These are phyloP conservation scores for Hippocampus comes DNA, from an alignment of 2,113 vertebrate species.

Conservation along the genomic window DNA sequence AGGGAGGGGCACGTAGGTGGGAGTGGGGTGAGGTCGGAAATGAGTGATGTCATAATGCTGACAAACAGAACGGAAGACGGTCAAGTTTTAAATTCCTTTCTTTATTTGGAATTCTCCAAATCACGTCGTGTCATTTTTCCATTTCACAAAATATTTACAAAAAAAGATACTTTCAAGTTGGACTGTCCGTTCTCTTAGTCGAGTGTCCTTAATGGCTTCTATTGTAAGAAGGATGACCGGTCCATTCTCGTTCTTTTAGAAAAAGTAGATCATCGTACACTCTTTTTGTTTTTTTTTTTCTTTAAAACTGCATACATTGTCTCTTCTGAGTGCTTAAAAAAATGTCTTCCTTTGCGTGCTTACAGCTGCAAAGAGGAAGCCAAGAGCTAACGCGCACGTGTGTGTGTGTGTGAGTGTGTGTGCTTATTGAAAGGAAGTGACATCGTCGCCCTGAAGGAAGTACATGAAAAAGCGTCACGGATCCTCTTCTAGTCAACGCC, in stretches of 20 bases:
- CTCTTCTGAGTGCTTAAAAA: conserved; percentile 68
- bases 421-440: conserved; percentile 76
- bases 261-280: conserved; percentile 32
- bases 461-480: conserved; percentile 69
- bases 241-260: conserved; percentile 66
- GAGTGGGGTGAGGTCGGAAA: conserved; percentile 21
- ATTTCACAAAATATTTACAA: conserved; percentile 84
- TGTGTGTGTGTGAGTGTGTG: conserved; percentile 23
- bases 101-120: conserved; percentile 79
- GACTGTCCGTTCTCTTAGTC: conserved; percentile 30
- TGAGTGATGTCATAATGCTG: not conserved
- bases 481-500: conserved; percentile 57
- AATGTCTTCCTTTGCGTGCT: conserved; percentile 70
- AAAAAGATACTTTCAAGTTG: conserved; percentile 67
- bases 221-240: conserved; percentile 52
- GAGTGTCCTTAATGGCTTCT: conserved; percentile 50
- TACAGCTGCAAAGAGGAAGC: conserved; percentile 78
- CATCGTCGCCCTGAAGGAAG: conserved; percentile 75
- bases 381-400: conserved; percentile 44
- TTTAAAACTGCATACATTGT: conserved; percentile 55
- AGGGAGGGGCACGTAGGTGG: conserved; percentile 25
- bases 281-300: conserved; percentile 36
- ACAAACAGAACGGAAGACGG: not conserved
- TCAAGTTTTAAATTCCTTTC: conserved; percentile 55
- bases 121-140: conserved; percentile 67